Percentiles rank a stretch among this genome's conserved stretches.
Evolutionary conservation across 2,888 invertebrate species (phyloP).

Genomic region (Nephrotoma appendiculata): DNA sequence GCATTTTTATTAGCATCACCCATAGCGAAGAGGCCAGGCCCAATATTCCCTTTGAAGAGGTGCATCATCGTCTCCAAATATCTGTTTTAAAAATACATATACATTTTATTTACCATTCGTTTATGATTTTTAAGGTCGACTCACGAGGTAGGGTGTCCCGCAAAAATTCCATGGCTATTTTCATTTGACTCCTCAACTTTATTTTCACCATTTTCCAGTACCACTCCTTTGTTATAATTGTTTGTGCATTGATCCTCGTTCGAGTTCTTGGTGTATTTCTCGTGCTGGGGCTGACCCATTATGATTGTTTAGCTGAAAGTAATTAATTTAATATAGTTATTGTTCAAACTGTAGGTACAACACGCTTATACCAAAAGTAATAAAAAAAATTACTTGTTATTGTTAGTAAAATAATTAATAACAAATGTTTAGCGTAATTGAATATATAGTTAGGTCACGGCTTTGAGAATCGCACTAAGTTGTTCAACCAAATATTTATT

Average conservation of each 20-base stretch:
- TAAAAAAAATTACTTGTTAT: too few species aligned
- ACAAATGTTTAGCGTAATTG: too few species aligned
- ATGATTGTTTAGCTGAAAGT: not conserved
- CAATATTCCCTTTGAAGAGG: conserved; percentile 88
- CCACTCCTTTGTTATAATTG: not conserved
- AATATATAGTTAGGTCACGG: too few species aligned
- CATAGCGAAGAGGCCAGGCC: conserved; percentile 91
- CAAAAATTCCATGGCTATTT: conserved; percentile 11
- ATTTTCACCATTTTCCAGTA: not conserved
- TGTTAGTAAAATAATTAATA: too few species aligned
- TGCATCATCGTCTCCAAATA: conserved; percentile 82
- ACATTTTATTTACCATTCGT: not conserved
- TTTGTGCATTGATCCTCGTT: not conserved
- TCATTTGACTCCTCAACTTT: not conserved
- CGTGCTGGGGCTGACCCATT: not conserved
- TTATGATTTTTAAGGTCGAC: not conserved
- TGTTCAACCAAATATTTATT: too few species aligned
- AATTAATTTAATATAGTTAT: not conserved
- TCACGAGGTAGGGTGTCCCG: conserved; percentile 15
- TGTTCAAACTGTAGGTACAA: too few species aligned
- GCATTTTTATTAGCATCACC: conserved; percentile 89
- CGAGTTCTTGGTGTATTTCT: not conserved
- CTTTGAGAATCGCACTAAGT: too few species aligned
- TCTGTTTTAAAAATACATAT: conserved; percentile 34
- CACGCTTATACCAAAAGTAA: too few species aligned